phyloP scores from a whole-genome alignment of 2,797 vertebrate species.

The Enteromius radiatus region DNA sequence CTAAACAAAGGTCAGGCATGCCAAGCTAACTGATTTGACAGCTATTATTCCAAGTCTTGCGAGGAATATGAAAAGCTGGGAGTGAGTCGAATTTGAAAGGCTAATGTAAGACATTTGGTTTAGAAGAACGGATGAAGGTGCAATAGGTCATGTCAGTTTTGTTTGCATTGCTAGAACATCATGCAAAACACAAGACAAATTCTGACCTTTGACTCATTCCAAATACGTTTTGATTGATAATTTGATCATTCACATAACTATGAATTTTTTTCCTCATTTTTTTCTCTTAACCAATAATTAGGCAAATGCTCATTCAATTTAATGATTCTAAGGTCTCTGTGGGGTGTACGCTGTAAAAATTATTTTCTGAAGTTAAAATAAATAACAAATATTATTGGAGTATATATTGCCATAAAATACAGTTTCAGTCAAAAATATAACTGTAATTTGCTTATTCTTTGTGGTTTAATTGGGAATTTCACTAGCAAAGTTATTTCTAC shows the following conservation, averaged over 20 bases:
- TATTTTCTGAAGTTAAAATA: neutral
- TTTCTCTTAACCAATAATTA: too few species aligned
- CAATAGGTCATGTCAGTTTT: slow-evolving; percentile 55
- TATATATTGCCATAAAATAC: neutral
- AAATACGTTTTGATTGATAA: neutral
- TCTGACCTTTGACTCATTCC: slow-evolving; percentile 35
- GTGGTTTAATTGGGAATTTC: neutral
- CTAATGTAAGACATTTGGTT: slow-evolving; percentile 52
- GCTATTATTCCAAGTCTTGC: slow-evolving; percentile 46
- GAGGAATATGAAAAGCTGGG: slow-evolving; percentile 46
- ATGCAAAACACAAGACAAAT: neutral
- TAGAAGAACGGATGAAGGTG: slow-evolving; percentile 39
- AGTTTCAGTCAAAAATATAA: neutral
- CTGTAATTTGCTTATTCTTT: neutral
- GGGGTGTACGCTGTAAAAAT: neutral
- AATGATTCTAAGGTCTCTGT: neutral
- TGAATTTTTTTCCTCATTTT: neutral
- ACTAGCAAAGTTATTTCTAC: neutral
- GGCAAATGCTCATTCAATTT: neutral
- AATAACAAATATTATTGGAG: neutral
- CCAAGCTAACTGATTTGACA: slow-evolving; percentile 49
- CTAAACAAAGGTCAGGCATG: slow-evolving; percentile 59
- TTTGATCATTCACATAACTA: neutral
- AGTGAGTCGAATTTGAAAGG: slow-evolving; percentile 53
- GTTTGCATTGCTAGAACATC: slow-evolving; percentile 23